Percentiles rank a stretch among this genome's conserved stretches.
phyloP scores from a whole-genome alignment of 2,113 vertebrate species.

The Philantomba maxwellii region DNA sequence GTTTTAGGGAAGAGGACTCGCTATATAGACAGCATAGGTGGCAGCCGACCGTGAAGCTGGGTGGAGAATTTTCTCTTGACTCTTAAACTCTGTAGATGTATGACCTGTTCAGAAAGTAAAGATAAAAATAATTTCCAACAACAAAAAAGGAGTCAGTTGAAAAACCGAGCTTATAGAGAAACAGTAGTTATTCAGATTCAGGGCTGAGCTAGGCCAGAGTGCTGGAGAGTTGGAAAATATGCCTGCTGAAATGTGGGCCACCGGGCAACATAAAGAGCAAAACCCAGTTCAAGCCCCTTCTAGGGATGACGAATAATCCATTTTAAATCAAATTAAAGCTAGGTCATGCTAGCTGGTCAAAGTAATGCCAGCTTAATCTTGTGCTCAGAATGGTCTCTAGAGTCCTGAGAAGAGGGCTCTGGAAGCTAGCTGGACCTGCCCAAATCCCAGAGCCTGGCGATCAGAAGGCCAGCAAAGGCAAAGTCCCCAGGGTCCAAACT shows the following conservation, averaged over 20 bases:
- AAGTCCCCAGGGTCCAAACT: background rate
- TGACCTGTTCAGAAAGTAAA: background rate
- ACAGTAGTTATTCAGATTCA: background rate
- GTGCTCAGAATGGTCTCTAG: background rate
- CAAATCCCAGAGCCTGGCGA: background rate
- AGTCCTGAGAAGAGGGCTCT: background rate
- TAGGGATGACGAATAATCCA: background rate
- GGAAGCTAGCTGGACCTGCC: too few relatives aligned
- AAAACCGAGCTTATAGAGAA: background rate
- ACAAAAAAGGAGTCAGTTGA: background rate
- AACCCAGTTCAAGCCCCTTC: background rate
- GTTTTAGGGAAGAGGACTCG: background rate
- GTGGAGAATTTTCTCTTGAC: background rate
- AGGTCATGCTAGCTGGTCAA: background rate
- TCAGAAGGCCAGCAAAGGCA: rapidly evolving
- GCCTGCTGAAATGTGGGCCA: background rate
- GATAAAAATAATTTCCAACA: background rate
- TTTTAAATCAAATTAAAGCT: background rate
- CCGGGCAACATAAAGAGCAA: background rate
- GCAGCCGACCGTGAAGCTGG: background rate
- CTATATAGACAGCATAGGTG: background rate
- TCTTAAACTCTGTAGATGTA: background rate
- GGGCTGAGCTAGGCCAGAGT: background rate
- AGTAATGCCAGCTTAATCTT: background rate
- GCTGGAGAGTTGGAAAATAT: background rate